phyloP scores from a whole-genome alignment of 1,140 invertebrate genomes.

The Pomacea maculata region DNA sequence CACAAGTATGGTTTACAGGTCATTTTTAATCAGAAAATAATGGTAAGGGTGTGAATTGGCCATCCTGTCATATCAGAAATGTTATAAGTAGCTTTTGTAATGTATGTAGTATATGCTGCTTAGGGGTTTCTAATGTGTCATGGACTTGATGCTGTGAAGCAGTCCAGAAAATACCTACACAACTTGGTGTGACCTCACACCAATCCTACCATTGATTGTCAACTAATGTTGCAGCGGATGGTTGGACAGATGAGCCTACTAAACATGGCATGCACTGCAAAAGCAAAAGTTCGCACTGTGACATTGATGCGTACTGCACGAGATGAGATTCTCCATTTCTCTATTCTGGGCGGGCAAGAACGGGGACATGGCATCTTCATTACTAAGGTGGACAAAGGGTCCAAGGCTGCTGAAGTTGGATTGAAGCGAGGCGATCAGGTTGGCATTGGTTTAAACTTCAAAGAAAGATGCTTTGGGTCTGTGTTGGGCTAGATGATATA shows the following conservation, averaged over 20 bases:
- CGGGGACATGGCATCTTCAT: slow-evolving; percentile 93
- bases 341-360: slow-evolving; percentile 89
- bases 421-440: slow-evolving; percentile 95
- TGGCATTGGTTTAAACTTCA: slow-evolving; percentile 4
- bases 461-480: too few relatives aligned
- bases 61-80: too few relatives aligned
- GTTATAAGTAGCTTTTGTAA: too few relatives aligned
- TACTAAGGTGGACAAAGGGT: slow-evolving; percentile 88
- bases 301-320: slow-evolving; percentile 89
- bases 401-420: slow-evolving; percentile 95
- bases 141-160: background rate
- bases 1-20: background rate
- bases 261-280: slow-evolving; percentile 96
- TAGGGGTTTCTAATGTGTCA: too few relatives aligned
- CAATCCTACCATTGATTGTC: too few relatives aligned
- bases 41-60: too few relatives aligned
- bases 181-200: background rate
- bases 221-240: slow-evolving; percentile 53
- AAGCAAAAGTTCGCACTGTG: slow-evolving; percentile 89
- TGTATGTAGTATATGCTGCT: too few relatives aligned
- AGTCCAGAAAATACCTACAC: background rate
- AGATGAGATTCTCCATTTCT: slow-evolving; percentile 88
- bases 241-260: slow-evolving; percentile 77
- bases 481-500: background rate
- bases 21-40: too few relatives aligned